Base-by-base conservation (phyloP, 2,888 invertebrate genomes). In the Cantharis flavilabris region DNA sequence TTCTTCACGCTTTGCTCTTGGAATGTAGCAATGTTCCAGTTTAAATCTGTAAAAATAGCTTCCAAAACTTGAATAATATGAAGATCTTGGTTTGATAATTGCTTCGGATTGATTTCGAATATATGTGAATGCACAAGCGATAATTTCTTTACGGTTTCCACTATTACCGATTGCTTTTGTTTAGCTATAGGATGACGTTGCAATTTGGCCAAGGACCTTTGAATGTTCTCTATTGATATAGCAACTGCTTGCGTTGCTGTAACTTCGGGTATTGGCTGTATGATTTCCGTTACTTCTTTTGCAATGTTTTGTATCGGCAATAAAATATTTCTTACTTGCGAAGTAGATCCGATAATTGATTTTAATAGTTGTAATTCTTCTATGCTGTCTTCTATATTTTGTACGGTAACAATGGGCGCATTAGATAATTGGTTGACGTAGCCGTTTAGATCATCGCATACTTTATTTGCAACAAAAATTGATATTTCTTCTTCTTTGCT, bases 231-330 rank as follows among this genome's bases (percentile, higher is more conserved):
- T 10, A 79, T 71, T 13, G 71, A 71, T 23, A 76, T 73, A 4
- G 78, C 78, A 3, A 76, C 71, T 13, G 76, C 78, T 69, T 78
- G 78, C 3, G 71, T 72, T 16, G 76, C 71, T 13, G 78, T 76
- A n/a, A 76, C 73, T 71, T 78, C 73, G 3, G 78, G 69, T n/a
- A 16, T 70, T 33, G 76, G 73, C 75, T 77, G 67, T 9, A 79
- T 77, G 49, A 78, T 71, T 69, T 82, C 79, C 3, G 80, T 71
- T 71, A 83, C 76, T 23, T 76, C 75, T 72, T 79, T 73, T 0
- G 81, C 80, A 72, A 80, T 67, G n/a, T 72, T 72, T 71, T 80
- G 75, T 33, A 79, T 78, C 14, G 76, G 72, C 70, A 72, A 70
- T 14, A 79, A 67, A 18, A 79, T 74, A 23, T 63, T 72, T 18